These are phyloP conservation scores for Drosophila pseudotalamancana DNA, from an alignment of 2,888 invertebrate genomes.

Conservation along the genomic window DNA sequence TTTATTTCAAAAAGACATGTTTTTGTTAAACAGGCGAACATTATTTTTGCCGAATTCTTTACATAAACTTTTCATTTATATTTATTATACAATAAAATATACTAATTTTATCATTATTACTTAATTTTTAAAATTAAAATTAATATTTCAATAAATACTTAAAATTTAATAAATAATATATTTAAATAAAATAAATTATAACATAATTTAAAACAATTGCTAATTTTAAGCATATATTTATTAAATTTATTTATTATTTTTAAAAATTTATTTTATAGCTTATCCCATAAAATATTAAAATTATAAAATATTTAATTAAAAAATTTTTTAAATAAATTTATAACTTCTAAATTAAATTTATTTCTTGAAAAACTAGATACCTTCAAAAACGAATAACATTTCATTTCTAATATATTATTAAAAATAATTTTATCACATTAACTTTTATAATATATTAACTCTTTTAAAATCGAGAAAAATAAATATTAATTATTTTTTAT, in stretches of 20 bases:
- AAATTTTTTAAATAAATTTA: conserved; percentile 74
- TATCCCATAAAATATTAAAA: conserved; percentile 85
- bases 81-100: conserved; percentile 81
- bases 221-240: conserved; percentile 86
- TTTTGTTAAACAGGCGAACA: conserved; percentile 91
- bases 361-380: conserved; percentile 89
- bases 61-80: conserved; percentile 83
- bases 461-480: conserved; percentile 87
- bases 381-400: conserved; percentile 88
- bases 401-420: conserved; percentile 87
- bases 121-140: conserved; percentile 84
- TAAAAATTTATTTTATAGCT: conserved; percentile 87
- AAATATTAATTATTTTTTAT: conserved; percentile 76
- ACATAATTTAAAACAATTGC: conserved; percentile 85
- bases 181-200: conserved; percentile 85
- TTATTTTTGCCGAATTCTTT: conserved; percentile 88
- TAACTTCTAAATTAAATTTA: conserved; percentile 85
- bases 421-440: conserved; percentile 87
- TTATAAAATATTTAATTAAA: conserved; percentile 83
- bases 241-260: conserved; percentile 83
- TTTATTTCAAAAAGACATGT: conserved; percentile 88
- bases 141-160: conserved; percentile 84
- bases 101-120: conserved; percentile 87
- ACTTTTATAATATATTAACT: conserved; percentile 86
- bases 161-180: conserved; percentile 84